These are phyloP conservation scores for Parthenolecanium corni DNA, from an alignment of 2,888 invertebrate species.

Conservation along the genomic window DNA sequence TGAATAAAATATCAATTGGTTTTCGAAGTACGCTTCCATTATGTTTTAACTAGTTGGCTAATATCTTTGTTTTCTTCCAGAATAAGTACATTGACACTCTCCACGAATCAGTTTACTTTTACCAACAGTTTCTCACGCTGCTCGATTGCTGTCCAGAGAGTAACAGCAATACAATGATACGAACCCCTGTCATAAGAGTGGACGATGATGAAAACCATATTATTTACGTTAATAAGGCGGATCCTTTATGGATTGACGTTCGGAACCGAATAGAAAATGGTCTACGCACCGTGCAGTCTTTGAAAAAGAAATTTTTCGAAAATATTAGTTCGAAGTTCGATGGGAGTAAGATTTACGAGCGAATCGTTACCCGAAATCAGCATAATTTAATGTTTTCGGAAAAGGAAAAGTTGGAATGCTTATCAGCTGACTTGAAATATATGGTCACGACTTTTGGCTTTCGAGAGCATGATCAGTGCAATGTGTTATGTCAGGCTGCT, in stretches of 20 bases:
- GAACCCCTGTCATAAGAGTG: neutral
- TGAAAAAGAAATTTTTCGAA: neutral
- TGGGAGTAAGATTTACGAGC: conserved; percentile 3
- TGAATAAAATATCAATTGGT: too few species aligned
- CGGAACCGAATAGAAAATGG: neutral
- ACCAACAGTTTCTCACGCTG: conserved; percentile 57
- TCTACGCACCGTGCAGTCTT: neutral
- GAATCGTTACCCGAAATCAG: neutral
- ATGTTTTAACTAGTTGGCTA: too few species aligned
- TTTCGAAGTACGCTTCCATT: too few species aligned
- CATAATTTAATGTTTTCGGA: neutral
- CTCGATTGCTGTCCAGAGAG: conserved; percentile 50
- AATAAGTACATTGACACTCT: conserved; percentile 43
- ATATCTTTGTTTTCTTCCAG: conserved; percentile 39
- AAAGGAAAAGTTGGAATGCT: neutral
- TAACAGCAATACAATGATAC: neutral
- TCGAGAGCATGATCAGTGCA: neutral
- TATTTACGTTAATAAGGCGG: neutral
- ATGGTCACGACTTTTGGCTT: conserved; percentile 5
- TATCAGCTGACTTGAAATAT: neutral
- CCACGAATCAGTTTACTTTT: conserved; percentile 44
- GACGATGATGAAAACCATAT: neutral
- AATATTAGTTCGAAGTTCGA: neutral
- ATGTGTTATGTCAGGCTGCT: neutral
- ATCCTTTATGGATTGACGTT: conserved; percentile 8